These are phyloP conservation scores for Lordiphosa andalusiaca DNA, from an alignment of 2,888 invertebrate genomes.

Conservation along the genomic window DNA sequence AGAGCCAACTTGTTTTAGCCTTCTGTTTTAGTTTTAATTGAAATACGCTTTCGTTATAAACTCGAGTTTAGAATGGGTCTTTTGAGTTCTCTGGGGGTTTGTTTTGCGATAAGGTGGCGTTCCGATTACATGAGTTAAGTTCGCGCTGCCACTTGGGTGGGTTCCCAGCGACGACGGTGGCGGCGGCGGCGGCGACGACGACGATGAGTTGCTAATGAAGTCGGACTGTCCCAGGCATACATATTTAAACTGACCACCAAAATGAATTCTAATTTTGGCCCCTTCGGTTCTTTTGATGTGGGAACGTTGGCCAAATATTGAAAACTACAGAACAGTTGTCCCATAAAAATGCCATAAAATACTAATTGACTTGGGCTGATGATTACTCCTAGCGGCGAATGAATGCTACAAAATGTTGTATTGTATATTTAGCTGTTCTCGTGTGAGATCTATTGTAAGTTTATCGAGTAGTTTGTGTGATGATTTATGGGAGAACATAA, in stretches of 20 bases:
- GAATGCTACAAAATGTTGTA: slow-evolving; percentile 57
- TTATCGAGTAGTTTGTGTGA: slow-evolving; percentile 22
- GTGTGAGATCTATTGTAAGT: slow-evolving; percentile 67
- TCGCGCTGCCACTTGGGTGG: slow-evolving; percentile 60
- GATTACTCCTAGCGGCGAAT: slow-evolving; percentile 70
- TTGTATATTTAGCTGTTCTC: slow-evolving; percentile 59
- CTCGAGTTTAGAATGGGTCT: slow-evolving; percentile 55
- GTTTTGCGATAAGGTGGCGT: slow-evolving; percentile 57
- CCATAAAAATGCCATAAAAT: slow-evolving; percentile 67
- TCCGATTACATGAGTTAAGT: slow-evolving; percentile 69
- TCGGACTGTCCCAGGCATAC: slow-evolving; percentile 30
- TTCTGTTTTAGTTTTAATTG: slow-evolving; percentile 68
- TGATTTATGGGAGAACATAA: slow-evolving; percentile 49
- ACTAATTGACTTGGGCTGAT: slow-evolving; percentile 67
- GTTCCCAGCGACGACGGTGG: slow-evolving; percentile 38
- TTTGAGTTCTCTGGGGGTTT: background rate
- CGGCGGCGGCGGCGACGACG: background rate
- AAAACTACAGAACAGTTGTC: slow-evolving; percentile 8
- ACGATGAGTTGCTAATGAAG: slow-evolving; percentile 58
- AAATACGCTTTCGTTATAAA: slow-evolving; percentile 73
- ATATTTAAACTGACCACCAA: slow-evolving; percentile 39
- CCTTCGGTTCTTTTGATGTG: slow-evolving; percentile 18
- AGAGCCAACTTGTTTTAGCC: slow-evolving; percentile 61
- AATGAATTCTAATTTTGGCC: slow-evolving; percentile 55
- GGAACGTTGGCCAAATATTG: slow-evolving; percentile 35